Evolutionary conservation across 2,888 invertebrate species (phyloP).

Genomic region (Platerodrilus igneus): DNA sequence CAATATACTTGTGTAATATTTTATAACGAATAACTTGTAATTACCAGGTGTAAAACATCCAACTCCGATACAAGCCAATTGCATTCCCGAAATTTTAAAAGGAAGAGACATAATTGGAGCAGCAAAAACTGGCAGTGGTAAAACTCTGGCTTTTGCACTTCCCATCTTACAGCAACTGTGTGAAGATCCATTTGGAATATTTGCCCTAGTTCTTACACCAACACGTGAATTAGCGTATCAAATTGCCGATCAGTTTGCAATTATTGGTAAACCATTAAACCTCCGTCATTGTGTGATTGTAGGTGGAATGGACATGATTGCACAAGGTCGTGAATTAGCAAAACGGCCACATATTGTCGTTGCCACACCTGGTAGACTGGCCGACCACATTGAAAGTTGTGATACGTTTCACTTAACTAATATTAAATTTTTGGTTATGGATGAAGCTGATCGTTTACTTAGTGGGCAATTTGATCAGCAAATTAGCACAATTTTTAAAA

Average conservation of each 20-base stretch:
- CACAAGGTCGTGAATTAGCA: conserved; percentile 78
- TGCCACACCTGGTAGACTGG: conserved; percentile 92
- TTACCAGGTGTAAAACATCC: conserved; percentile 76
- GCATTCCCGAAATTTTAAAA: conserved; percentile 70
- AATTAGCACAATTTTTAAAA: conserved; percentile 71
- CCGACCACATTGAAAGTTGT: conserved; percentile 88
- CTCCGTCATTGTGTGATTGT: conserved; percentile 81
- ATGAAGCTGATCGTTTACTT: conserved; percentile 90
- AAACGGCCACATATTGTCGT: conserved; percentile 90
- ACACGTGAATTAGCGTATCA: conserved; percentile 90
- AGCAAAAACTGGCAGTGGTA: conserved; percentile 97
- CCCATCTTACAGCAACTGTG: conserved; percentile 88
- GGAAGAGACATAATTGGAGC: conserved; percentile 92
- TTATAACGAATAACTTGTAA: conserved; percentile 1
- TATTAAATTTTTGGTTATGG: conserved; percentile 83
- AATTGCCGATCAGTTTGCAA: conserved; percentile 92
- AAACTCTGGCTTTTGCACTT: conserved; percentile 95
- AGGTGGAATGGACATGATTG: conserved; percentile 92
- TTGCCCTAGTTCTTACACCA: conserved; percentile 89
- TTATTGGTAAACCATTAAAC: conserved; percentile 84
- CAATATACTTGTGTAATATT: not conserved
- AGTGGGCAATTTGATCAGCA: conserved; percentile 79
- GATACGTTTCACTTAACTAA: conserved; percentile 74
- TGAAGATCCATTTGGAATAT: conserved; percentile 94
- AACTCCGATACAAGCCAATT: conserved; percentile 77